Evolutionary conservation across 2,797 vertebrate species (phyloP), one percentile per base, ranked within the genome.

Genomic region (Scolopax bukidnonensis): DNA sequence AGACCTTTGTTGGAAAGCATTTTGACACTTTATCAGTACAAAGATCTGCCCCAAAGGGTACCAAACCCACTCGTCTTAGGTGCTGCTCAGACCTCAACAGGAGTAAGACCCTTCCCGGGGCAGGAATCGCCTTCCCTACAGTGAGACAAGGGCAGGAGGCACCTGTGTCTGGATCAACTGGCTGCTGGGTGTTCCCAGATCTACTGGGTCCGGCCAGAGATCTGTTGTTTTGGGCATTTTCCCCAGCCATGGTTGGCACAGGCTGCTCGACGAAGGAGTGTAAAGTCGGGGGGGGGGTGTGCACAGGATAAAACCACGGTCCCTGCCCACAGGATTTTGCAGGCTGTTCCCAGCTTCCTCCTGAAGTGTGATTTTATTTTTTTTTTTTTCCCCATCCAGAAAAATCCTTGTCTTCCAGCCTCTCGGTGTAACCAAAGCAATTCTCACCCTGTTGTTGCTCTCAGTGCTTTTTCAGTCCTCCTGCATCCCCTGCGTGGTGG

Each of bases 261-360:
- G 9, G 21, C 67, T 65, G 81, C 50, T 38, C 3, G 3, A 33
- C 5, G 16, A 86, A 53, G 74, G 24, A 84, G 20, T 3, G 2
- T 53, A 71, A 91, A 63, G 30, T 23, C 36, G 36, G 36, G 36
- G 3, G 7, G 23, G 6, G 25, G 4, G 64, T 56, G 9, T 20
- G 33, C 1, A 5, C 50, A 69, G 77, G 47, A 56, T 30, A 67
- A 87, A 80, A 17, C 23, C 40, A 8, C 12, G 4, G 9, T 19
- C 43, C 16, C 75, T 89, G 59, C 81, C 63, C 67, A 13, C 28
- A 23, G 0, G 3, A 67, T 74, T 53, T 67, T 20, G 2, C 82
- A 90, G 91, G 16, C 87, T 78, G 73, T 78, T 96, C 83, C 95
- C 1, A 0, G 43, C 91, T 94, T 84, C 84, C 48, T 93, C 27